These are phyloP conservation scores for Apotomis turbidana DNA, from an alignment of 2,888 invertebrate genomes.

Conservation along the genomic window DNA sequence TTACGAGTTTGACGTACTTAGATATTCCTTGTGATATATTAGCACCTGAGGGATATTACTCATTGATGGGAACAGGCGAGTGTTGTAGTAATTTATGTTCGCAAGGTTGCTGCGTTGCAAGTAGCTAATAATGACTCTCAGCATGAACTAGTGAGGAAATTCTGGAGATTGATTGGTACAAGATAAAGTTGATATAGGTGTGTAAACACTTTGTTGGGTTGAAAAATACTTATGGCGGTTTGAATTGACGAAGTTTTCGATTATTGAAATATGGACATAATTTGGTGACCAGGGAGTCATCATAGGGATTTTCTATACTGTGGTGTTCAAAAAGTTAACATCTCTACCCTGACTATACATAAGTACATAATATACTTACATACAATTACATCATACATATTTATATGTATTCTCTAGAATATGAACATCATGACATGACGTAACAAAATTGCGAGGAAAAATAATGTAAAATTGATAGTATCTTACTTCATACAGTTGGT, in stretches of 20 bases:
- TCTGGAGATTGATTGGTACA: conserved; percentile 5
- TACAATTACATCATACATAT: background rate
- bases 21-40: conserved; percentile 16
- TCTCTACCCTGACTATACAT: no score
- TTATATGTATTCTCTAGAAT: no score
- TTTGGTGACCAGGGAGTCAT: no score
- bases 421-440: background rate
- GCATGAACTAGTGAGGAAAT: conserved; percentile 51
- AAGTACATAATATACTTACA: background rate
- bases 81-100: conserved; percentile 70
- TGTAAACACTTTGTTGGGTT: no score
- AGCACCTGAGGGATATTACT: conserved; percentile 59
- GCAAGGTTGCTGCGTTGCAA: conserved; percentile 69
- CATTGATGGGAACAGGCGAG: conserved; percentile 71
- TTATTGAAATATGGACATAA: no score
- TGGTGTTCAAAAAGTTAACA: no score
- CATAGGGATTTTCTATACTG: no score
- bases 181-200: conserved; percentile 11
- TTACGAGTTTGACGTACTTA: conserved; percentile 3
- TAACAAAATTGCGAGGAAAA: conserved; percentile 2
- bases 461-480: conserved; percentile 11
- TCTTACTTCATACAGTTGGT: conserved; percentile 20
- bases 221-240: no score
- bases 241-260: no score
- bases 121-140: conserved; percentile 67